These are phyloP conservation scores for Cavia porcellus DNA, from an alignment of 2,113 vertebrate genomes.

Conservation along the genomic window DNA sequence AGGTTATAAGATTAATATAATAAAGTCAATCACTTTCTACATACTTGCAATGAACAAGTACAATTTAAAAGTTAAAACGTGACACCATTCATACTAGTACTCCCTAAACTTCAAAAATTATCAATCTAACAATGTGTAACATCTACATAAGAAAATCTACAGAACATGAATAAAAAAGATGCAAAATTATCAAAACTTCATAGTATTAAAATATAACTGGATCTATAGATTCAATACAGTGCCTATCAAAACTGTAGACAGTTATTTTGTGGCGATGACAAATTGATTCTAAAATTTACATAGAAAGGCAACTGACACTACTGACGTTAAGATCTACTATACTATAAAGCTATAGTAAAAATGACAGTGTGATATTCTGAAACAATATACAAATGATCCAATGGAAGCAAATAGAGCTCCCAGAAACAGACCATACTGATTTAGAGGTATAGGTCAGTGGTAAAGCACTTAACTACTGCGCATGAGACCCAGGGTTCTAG, in stretches of 20 bases:
- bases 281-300: not conserved
- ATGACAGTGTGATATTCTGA: not conserved
- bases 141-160: not conserved
- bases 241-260: not conserved
- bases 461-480: too few relatives aligned
- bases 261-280: not conserved
- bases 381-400: not conserved
- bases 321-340: not conserved
- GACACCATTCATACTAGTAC: not conserved
- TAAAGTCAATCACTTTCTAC: not conserved
- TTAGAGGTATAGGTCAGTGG: too few relatives aligned
- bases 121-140: not conserved
- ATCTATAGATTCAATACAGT: not conserved
- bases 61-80: constrained; percentile 10
- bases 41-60: not conserved
- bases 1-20: not conserved
- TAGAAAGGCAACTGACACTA: not conserved
- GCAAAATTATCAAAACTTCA: not conserved
- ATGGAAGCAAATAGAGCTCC: not conserved
- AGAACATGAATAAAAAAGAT: not conserved
- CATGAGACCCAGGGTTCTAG: too few relatives aligned
- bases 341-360: not conserved
- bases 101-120: not conserved
- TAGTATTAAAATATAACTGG: not conserved
- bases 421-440: not conserved